Evolutionary conservation across 2,888 invertebrate genomes (phyloP).

Genomic region (Poecilus cupreus): DNA sequence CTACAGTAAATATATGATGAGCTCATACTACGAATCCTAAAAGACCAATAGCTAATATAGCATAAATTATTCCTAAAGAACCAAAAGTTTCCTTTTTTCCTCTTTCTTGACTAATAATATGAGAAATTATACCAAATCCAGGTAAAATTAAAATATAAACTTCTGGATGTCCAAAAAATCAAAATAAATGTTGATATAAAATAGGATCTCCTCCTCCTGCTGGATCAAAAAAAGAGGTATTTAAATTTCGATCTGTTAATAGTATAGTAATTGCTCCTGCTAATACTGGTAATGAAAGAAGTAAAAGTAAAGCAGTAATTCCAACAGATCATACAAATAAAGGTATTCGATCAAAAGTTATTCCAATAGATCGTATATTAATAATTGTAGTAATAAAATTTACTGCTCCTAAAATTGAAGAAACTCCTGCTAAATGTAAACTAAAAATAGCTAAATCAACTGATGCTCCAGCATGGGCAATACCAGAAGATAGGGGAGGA

Average conservation of each 20-base stretch:
- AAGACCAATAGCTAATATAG: slow-evolving; percentile 88
- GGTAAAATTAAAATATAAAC: slow-evolving; percentile 91
- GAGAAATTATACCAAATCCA: slow-evolving; percentile 88
- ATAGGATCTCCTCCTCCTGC: slow-evolving; percentile 87
- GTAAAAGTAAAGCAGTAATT: slow-evolving; percentile 79
- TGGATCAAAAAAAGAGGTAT: slow-evolving; percentile 88
- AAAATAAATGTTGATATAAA: slow-evolving; percentile 89
- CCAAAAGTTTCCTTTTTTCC: slow-evolving; percentile 86
- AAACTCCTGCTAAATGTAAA: too few relatives aligned
- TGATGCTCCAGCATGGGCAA: too few relatives aligned
- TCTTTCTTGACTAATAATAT: slow-evolving; percentile 84
- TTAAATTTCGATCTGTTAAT: slow-evolving; percentile 86
- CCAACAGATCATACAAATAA: slow-evolving; percentile 85
- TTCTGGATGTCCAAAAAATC: slow-evolving; percentile 92
- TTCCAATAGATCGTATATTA: slow-evolving; percentile 80
- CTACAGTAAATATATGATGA: slow-evolving; percentile 90
- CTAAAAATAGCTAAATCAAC: too few relatives aligned
- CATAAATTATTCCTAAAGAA: slow-evolving; percentile 85
- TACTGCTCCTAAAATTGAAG: too few relatives aligned
- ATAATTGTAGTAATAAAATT: slow-evolving; percentile 85
- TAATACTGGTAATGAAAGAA: slow-evolving; percentile 84
- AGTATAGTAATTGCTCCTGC: slow-evolving; percentile 88
- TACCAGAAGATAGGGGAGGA: slow-evolving; percentile 79
- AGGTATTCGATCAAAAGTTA: slow-evolving; percentile 80
- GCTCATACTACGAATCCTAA: slow-evolving; percentile 90